Evolutionary conservation across 2,797 vertebrate genomes (phyloP), one percentile per base, ranked within the genome.

Genomic region (Scolopax bukidnonensis): DNA sequence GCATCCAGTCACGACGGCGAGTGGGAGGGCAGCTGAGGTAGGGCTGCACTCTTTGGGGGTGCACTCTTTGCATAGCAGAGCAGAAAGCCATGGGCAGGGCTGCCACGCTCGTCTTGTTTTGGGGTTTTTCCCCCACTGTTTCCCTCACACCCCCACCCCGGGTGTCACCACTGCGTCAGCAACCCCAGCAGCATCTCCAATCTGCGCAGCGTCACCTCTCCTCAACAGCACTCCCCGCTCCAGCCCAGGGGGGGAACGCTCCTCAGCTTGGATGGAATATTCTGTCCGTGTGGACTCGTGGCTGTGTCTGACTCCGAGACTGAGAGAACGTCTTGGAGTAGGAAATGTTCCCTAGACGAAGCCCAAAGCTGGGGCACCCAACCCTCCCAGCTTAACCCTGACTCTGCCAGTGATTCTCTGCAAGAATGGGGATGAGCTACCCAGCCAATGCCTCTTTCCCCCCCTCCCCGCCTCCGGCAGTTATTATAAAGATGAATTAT

Each of bases 401-500:
- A 28, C 30, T 83, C 57, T 83, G 32, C 56, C 33, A 38, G 36
- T 20, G 32, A 47, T 32, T 73, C 56, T 43, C 43, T 77, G 45
- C 80, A 75, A 36, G 48, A 78, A 83, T 1, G 2, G 16, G 57
- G 45, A 27, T 40, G 25, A 82, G 53, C 36, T 87, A 13, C 48
- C 80, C 47, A 75, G 73, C 77, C 54, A 51, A 60, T 64, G 64
- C 14, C 36, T 92, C 76, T 83, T 83, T 48, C 28, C 50, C 51
- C 11, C 6, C 9, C 54, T 10, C 10, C 47, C 15, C 5, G 11
- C 54, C 76, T 85, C 80, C 0, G 0, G 88, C 16, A 3, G 41
- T 76, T 89, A 56, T 88, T 92, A n/a, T 24, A 45, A 87, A 57
- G 82, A 86, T 95, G 88, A 92, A 93, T 96, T 93, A 90, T 89